Conservation (phyloP, 2,113 vertebrate genomes). For the Leucoraja erinaceus region DNA sequence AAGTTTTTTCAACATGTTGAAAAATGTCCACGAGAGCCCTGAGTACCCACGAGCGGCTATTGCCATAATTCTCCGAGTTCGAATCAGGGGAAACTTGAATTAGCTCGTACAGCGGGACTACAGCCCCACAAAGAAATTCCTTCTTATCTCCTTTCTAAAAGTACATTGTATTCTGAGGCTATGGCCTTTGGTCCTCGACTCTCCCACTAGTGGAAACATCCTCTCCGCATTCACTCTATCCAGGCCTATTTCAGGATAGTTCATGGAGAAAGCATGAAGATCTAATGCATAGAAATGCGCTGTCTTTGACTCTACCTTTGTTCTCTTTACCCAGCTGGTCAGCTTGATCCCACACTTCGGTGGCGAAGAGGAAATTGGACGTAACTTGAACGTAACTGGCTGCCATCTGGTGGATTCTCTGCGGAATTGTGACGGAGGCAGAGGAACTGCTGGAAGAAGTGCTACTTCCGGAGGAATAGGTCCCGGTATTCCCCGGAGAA, state of each 20-base stretch:
- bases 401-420: constrained; percentile 98
- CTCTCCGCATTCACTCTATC: no score
- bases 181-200: no score
- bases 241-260: neutral
- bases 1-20: no score
- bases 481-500: constrained; percentile 85
- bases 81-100: no score
- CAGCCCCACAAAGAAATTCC: no score
- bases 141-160: no score
- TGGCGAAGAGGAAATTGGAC: constrained; percentile 94
- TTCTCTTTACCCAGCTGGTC: constrained; percentile 92
- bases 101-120: no score
- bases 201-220: no score
- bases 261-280: neutral
- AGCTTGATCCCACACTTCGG: constrained; percentile 97
- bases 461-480: constrained; percentile 76
- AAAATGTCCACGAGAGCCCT: no score
- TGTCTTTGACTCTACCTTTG: constrained; percentile 64
- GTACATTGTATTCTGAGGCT: no score
- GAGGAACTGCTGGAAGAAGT: constrained; percentile 78
- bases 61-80: no score
- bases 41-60: no score
- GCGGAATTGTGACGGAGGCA: constrained; percentile 94
- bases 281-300: neutral
- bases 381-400: constrained; percentile 98